Percentiles rank a stretch among this genome's conserved stretches.
Evolutionary conservation across 30 jellyfish, hydroid and myxozoan species (phyloP).

Genomic region (Hydractinia symbiolongicarpus): DNA sequence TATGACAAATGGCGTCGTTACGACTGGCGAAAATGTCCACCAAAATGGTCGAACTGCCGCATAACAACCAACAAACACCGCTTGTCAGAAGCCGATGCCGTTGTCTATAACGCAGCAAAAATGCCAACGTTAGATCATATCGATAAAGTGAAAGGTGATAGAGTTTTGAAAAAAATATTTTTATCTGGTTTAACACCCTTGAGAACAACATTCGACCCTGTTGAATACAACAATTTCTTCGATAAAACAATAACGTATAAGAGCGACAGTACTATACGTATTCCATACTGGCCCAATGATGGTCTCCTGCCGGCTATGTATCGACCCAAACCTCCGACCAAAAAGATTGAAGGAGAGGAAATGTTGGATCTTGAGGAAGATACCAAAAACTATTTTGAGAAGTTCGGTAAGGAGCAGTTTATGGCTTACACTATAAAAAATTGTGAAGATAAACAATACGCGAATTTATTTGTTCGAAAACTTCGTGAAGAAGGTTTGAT

Average conservation of each 20-base stretch:
- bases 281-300: slow-evolving; percentile 62
- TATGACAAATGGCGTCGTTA: slow-evolving; percentile 29
- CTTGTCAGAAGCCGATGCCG: slow-evolving; percentile 38
- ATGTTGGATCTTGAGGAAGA: slow-evolving; percentile 29
- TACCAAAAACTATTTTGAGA: slow-evolving; percentile 15
- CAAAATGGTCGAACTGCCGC: slow-evolving; percentile 34
- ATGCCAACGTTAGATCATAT: slow-evolving; percentile 40
- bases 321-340: slow-evolving; percentile 27
- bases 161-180: slow-evolving; percentile 39
- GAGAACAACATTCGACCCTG: slow-evolving; percentile 35
- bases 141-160: not conserved
- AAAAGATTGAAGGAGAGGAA: not conserved
- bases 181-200: slow-evolving; percentile 47
- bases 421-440: slow-evolving; percentile 36
- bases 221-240: slow-evolving; percentile 34
- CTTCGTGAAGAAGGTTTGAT: slow-evolving; percentile 55
- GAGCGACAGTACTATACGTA: slow-evolving; percentile 48
- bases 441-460: slow-evolving; percentile 16
- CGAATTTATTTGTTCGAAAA: slow-evolving; percentile 35
- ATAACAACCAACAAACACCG: slow-evolving; percentile 25
- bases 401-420: slow-evolving; percentile 38
- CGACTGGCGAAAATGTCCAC: slow-evolving; percentile 54
- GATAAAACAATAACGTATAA: slow-evolving; percentile 51
- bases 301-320: slow-evolving; percentile 46
- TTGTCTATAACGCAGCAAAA: slow-evolving; percentile 39